Base-by-base conservation (phyloP, 2,888 invertebrate genomes). In the Alsophila aescularia region DNA sequence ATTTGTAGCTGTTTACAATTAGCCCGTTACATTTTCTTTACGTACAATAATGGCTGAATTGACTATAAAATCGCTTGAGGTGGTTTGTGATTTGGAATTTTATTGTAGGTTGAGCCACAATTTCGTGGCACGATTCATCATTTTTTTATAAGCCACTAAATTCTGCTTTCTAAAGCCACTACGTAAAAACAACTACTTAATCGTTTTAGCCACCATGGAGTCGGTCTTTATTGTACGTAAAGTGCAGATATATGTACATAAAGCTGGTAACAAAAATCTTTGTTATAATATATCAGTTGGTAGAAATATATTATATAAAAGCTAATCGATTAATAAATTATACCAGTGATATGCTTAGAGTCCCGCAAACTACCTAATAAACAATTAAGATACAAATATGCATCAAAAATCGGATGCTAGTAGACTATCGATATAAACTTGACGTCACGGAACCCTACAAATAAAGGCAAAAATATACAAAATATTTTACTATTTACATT, bases 221-320 rank as follows among this genome's bases (percentile, higher is more conserved):
- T 13, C 9, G 27, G n/a, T 31, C 32, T 67, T 67, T 67, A 69
- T 66, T 69, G 66, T 60, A 62, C 58, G 55, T 41, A 55, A 58
- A 58, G 27, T 35, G 47, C 43, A 62, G 58, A 64, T 54, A 64
- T 62, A 60, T 39, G 8, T 63, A 65, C 45, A 64, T 50, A 62
- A 73, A 68, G 72, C 68, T 75, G 80, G 79, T 79, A 79, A 79
- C 79, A 62, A 69, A 69, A 67, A 64, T 74, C 67, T 73, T 70
- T 71, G 71, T 68, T 58, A 61, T 60, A 62, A 66, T 66, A 62
- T 65, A 64, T 65, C 58, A 51, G 67, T 68, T 48, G 65, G 67
- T 73, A 73, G 64, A 73, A 67, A 76, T 58, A 60, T 67, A 59
- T 35, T 64, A 68, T 73, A 72, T 73, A 63, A 72, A 73, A 75